phyloP scores from a whole-genome alignment of 2,888 invertebrate genomes.

The Hanleya hanleyi region DNA sequence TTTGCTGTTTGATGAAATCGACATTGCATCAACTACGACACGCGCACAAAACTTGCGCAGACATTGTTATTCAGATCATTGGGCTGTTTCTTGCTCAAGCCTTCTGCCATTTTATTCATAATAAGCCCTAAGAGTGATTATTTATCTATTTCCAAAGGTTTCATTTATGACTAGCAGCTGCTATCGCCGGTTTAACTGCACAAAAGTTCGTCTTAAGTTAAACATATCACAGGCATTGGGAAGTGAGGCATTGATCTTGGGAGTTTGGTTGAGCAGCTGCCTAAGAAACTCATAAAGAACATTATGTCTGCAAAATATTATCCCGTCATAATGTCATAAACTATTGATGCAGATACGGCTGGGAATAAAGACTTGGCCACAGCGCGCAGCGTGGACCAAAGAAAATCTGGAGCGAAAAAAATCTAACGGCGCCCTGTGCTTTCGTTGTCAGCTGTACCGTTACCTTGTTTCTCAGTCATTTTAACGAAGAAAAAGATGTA shows the following conservation, averaged over 20 bases:
- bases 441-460: conserved; percentile 4
- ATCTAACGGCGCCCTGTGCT: neutral
- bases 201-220: conserved; percentile 4
- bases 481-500: neutral
- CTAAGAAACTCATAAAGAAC: conserved; percentile 8
- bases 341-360: conserved; percentile 3
- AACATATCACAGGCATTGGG: conserved; percentile 3
- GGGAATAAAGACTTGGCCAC: conserved; percentile 3
- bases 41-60: neutral
- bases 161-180: conserved; percentile 16
- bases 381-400: neutral
- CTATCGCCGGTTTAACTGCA: conserved; percentile 1
- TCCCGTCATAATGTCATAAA: conserved; percentile 12
- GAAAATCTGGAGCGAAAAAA: neutral
- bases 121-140: conserved; percentile 17
- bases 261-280: conserved; percentile 7
- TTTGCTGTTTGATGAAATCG: neutral
- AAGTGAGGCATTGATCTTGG: conserved; percentile 1
- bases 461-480: neutral
- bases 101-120: conserved; percentile 14
- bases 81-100: neutral
- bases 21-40: neutral
- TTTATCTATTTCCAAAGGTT: conserved; percentile 17
- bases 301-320: conserved; percentile 7
- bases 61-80: conserved; percentile 14